Evolutionary conservation across 2,888 invertebrate genomes (phyloP), one percentile per base, ranked within the genome.

Genomic region (Eupithecia insigniata): DNA sequence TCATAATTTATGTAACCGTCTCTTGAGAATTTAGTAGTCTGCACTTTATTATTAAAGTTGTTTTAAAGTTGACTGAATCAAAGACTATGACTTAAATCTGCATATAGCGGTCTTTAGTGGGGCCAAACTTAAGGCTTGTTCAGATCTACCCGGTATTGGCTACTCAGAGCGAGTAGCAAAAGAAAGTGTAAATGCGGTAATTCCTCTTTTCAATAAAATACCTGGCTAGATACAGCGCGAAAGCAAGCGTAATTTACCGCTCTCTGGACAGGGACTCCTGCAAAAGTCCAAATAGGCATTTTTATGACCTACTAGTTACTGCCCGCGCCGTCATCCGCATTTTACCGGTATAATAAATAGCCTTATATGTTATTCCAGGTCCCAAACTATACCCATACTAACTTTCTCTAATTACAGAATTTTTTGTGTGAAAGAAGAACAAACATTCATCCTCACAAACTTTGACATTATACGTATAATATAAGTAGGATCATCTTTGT

Each of bases 1-100:
- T 78, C 55, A 62, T 32, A 62, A 32, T 62, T 34, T 78, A 80
- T 76, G 70, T 79, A 78, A 76, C 72, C 55, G 66, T 32, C 60
- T 75, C 67, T 68, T 60, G 60, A 32, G 34, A 62, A 34, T n/a
- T 62, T n/a, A 8, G 32, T 32, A 34, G 4, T 0, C 22, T 22
- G 51, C 51, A 51, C n/a, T 51, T 51, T 43, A 7, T 51, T 12
- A 22, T 3, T 51, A 46, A n/a, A 1, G 18, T 43, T 14, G 5
- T 1, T 18, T 16, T 39, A 39, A 14, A 6, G 7, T 3, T 51
- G 10, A 51, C 12, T 16, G 2, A 16, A 3, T 16, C 39, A 2
- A 39, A 14, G 12, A 55, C 51, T 26, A 12, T 5, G 51, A n/a
- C n/a, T 55, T 12, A n/a, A 26, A 55, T 55, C 12, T 55, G 22